Evolutionary conservation across 2,888 invertebrate genomes (phyloP).

Genomic region (Alsophila aescularia): DNA sequence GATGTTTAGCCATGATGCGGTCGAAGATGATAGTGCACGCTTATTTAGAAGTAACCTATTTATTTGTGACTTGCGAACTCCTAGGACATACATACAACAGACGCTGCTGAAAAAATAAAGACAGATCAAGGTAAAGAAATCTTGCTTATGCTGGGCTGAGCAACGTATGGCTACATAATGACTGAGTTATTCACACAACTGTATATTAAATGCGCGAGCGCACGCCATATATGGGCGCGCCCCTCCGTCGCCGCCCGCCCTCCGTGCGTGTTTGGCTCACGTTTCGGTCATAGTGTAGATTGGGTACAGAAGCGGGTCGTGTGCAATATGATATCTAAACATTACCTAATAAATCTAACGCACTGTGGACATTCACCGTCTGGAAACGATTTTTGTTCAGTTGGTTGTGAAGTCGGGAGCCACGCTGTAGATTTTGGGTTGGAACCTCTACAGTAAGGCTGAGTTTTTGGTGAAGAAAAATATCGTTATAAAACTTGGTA

Average conservation of each 20-base stretch:
- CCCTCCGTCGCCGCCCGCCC: constrained; percentile 59
- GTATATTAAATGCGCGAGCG: constrained; percentile 63
- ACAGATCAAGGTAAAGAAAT: not conserved
- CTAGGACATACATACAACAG: too few relatives aligned
- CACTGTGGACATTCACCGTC: not conserved
- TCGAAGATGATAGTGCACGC: too few relatives aligned
- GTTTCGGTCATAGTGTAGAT: constrained; percentile 64
- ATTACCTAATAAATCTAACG: constrained; percentile 1
- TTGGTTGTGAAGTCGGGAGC: too few relatives aligned
- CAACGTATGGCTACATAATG: constrained; percentile 1
- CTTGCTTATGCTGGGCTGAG: not conserved
- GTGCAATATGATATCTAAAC: constrained; percentile 29
- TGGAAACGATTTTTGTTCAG: too few relatives aligned
- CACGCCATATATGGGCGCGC: constrained; percentile 70
- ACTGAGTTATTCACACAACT: constrained; percentile 39
- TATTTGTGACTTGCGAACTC: too few relatives aligned
- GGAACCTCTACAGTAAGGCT: too few relatives aligned
- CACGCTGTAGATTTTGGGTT: too few relatives aligned
- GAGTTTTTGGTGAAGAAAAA: too few relatives aligned
- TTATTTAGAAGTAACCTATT: too few relatives aligned
- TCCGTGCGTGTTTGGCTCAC: constrained; percentile 65
- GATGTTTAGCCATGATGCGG: too few relatives aligned
- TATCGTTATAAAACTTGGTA: too few relatives aligned
- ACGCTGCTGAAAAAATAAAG: not conserved
- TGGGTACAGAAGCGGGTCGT: constrained; percentile 27